Evolutionary conservation across 2,113 vertebrate species (phyloP).

Genomic region (Onychostruthus taczanowskii): DNA sequence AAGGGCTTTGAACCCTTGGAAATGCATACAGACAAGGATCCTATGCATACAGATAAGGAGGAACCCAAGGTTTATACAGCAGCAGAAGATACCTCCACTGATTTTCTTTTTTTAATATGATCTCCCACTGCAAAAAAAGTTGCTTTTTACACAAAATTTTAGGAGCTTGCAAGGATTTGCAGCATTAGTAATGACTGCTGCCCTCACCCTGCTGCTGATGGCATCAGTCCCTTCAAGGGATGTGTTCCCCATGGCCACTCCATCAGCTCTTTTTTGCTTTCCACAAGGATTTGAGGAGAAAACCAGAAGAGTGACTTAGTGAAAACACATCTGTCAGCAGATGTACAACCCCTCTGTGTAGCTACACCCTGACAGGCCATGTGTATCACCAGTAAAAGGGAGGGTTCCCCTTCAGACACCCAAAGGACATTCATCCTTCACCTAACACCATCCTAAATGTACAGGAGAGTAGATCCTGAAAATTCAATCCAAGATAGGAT

Average conservation of each 20-base stretch:
- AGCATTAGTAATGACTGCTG: background rate
- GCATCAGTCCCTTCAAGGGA: background rate
- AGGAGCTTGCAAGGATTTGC: background rate
- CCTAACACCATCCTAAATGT: fast-evolving
- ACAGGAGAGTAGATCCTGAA: background rate
- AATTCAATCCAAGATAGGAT: background rate
- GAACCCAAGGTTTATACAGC: background rate
- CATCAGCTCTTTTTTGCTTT: background rate
- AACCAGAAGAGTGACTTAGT: background rate
- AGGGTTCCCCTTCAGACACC: background rate
- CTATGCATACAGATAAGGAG: background rate
- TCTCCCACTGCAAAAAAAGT: background rate
- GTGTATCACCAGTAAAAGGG: background rate
- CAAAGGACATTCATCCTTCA: background rate
- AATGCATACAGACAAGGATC: background rate
- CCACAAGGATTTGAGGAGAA: background rate
- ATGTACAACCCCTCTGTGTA: fast-evolving
- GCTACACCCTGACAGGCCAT: background rate
- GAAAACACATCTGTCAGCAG: background rate
- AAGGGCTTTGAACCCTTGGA: background rate
- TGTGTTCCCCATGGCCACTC: fast-evolving
- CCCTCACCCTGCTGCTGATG: background rate
- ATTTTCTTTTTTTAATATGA: background rate
- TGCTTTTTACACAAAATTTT: background rate
- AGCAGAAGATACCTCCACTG: background rate